These are phyloP conservation scores for Tethya wilhelma DNA, from an alignment of 37 sponge, comb jelly and placozoan genomes.

Conservation along the genomic window DNA sequence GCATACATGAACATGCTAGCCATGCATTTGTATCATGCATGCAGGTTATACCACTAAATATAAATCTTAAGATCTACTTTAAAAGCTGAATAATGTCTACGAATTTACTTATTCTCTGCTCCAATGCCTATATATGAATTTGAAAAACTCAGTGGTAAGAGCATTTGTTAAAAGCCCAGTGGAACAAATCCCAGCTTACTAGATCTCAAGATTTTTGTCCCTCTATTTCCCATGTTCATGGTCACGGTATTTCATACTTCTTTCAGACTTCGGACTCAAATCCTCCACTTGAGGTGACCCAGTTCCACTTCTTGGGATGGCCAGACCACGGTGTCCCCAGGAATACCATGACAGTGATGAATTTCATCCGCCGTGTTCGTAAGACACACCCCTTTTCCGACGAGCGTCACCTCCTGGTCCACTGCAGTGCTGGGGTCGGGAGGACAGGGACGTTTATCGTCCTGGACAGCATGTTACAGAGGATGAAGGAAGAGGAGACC, in stretches of 20 bases:
- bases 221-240: no score
- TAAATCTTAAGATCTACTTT: no score
- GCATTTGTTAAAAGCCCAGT: no score
- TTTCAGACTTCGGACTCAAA: no score
- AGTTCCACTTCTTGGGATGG: conserved; percentile 78
- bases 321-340: conserved; percentile 84
- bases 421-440: conserved; percentile 87
- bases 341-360: conserved; percentile 62
- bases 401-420: conserved; percentile 58
- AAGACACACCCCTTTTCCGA: conserved; percentile 31
- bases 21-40: background rate
- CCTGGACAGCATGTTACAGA: conserved; percentile 68
- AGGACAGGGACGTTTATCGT: conserved; percentile 74
- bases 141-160: no score
- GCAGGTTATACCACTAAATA: no score
- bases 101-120: no score
- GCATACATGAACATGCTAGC: background rate
- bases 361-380: conserved; percentile 63
- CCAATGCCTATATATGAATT: no score
- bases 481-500: conserved; percentile 35
- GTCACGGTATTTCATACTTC: no score
- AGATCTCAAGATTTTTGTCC: no score
- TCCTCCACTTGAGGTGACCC: conserved; percentile 48
- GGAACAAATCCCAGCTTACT: no score
- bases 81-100: no score